phyloP scores from a whole-genome alignment of 2,888 invertebrate genomes.

The Bursaphelenchus okinawaensis region DNA sequence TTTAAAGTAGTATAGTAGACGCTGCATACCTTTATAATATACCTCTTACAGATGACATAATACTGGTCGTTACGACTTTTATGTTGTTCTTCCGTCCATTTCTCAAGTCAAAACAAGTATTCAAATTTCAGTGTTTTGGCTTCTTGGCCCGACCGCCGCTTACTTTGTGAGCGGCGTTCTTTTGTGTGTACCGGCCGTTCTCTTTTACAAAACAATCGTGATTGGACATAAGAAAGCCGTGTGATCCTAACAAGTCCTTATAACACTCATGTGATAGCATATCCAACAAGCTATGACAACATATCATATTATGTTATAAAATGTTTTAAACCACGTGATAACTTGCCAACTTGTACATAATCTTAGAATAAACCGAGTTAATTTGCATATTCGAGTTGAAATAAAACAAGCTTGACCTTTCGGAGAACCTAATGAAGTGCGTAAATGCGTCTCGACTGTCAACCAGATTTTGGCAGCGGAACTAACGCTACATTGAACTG shows the following conservation, averaged over 20 bases:
- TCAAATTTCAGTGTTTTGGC: slow-evolving; percentile 75
- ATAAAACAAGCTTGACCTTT: no score
- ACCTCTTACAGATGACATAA: no score
- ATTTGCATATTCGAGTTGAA: no score
- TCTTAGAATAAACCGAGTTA: no score
- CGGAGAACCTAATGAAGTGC: neutral
- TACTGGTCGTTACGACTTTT: slow-evolving; percentile 13
- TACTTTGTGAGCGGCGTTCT: slow-evolving; percentile 75
- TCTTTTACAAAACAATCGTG: slow-evolving; percentile 21
- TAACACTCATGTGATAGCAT: no score
- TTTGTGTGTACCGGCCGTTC: slow-evolving; percentile 68
- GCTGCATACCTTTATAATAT: no score
- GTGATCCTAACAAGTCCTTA: no score
- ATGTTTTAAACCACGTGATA: no score
- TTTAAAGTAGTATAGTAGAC: slow-evolving; percentile 15
- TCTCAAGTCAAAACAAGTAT: no score
- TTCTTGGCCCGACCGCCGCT: slow-evolving; percentile 75
- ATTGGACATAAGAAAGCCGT: neutral
- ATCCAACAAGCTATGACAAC: no score
- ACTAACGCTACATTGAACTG: neutral
- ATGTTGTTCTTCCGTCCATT: neutral
- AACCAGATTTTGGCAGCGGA: neutral
- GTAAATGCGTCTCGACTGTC: neutral
- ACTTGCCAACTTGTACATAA: no score
- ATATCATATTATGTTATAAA: no score